Percentiles rank a stretch among this genome's conserved stretches.
Evolutionary conservation across 2,797 vertebrate species (phyloP).

Genomic region (Scarus forsteni): DNA sequence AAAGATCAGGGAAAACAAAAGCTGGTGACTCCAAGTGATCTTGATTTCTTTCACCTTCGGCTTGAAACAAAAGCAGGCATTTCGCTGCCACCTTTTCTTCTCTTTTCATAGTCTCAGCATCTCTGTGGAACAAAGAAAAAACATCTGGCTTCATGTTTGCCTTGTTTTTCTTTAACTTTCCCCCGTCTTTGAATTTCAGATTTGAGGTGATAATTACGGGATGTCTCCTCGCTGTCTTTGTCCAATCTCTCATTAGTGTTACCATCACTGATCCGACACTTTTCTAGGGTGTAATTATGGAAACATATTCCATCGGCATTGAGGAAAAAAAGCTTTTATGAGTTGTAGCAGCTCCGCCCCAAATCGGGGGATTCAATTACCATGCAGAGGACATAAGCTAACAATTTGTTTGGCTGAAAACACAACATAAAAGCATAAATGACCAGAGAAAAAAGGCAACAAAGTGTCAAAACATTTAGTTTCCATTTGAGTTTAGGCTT

Average conservation of each 20-base stretch:
- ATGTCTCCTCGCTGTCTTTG: slow-evolving; percentile 65
- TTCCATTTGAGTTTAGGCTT: slow-evolving; percentile 37
- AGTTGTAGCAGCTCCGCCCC: slow-evolving; percentile 39
- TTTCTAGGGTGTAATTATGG: slow-evolving; percentile 66
- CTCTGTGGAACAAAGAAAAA: slow-evolving; percentile 31
- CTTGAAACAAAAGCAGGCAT: slow-evolving; percentile 12
- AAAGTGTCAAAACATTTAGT: slow-evolving; percentile 64
- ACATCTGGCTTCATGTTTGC: slow-evolving; percentile 15
- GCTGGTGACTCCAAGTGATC: background rate
- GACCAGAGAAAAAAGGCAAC: slow-evolving; percentile 20
- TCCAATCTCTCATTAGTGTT: slow-evolving; percentile 66
- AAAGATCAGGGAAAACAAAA: slow-evolving; percentile 11
- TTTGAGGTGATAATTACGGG: slow-evolving; percentile 75
- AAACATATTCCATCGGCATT: slow-evolving; percentile 55
- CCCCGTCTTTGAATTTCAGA: slow-evolving; percentile 42
- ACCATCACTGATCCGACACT: slow-evolving; percentile 57
- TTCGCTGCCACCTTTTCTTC: slow-evolving; percentile 11
- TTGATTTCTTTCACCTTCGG: slow-evolving; percentile 9
- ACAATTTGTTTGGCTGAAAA: slow-evolving; percentile 49
- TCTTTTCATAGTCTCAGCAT: slow-evolving; percentile 16
- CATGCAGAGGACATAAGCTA: slow-evolving; percentile 29
- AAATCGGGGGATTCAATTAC: slow-evolving; percentile 37
- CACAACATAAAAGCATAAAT: slow-evolving; percentile 40
- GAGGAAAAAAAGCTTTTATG: slow-evolving; percentile 54
- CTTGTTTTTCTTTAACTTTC: slow-evolving; percentile 24